These are phyloP conservation scores for Suillia variegata DNA, from an alignment of 2,888 invertebrate genomes.

Conservation along the genomic window DNA sequence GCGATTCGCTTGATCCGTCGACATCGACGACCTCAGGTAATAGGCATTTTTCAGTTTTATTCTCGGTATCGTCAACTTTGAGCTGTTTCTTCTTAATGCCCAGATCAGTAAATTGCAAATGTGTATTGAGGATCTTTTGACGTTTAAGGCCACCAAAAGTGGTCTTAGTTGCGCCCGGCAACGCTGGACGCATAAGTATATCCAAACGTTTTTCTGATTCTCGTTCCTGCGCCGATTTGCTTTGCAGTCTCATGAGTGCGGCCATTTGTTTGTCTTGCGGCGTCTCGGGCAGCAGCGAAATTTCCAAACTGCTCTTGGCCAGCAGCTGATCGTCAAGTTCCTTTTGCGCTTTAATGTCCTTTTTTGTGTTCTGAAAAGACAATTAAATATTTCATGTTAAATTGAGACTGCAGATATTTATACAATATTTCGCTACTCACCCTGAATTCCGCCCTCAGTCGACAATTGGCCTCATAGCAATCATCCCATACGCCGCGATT, in stretches of 20 bases:
- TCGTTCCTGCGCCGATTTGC: slow-evolving; percentile 68
- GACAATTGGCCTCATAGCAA: slow-evolving; percentile 89
- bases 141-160: slow-evolving; percentile 66
- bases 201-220: slow-evolving; percentile 63
- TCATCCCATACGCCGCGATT: slow-evolving; percentile 88
- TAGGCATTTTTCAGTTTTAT: neutral
- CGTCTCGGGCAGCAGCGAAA: slow-evolving; percentile 77
- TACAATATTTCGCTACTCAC: no score
- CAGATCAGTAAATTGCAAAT: slow-evolving; percentile 47
- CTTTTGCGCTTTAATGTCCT: slow-evolving; percentile 73
- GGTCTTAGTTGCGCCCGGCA: slow-evolving; percentile 64
- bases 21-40: neutral
- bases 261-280: slow-evolving; percentile 83
- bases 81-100: slow-evolving; percentile 51
- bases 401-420: no score
- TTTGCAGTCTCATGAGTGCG: slow-evolving; percentile 72
- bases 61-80: neutral
- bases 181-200: slow-evolving; percentile 65
- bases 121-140: slow-evolving; percentile 63
- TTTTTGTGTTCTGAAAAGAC: slow-evolving; percentile 69
- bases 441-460: slow-evolving; percentile 82
- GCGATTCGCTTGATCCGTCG: neutral
- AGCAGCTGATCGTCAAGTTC: slow-evolving; percentile 73
- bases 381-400: no score
- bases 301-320: slow-evolving; percentile 76